Percentiles rank a stretch among this genome's conserved stretches.
Conservation (phyloP, 2,888 invertebrate species). For the Xylophagus ater region DNA sequence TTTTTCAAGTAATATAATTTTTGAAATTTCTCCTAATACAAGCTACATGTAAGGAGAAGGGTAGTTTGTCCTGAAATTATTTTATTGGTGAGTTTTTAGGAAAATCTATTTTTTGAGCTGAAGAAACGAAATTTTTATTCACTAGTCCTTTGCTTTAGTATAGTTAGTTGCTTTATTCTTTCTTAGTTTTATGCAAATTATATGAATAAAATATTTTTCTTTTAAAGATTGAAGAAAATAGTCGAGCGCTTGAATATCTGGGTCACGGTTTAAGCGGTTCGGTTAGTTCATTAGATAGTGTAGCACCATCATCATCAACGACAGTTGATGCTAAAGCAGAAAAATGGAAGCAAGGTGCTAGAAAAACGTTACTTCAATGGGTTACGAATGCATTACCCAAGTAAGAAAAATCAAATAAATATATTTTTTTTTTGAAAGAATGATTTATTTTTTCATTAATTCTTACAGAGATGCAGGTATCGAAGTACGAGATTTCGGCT, state of each 20-base stretch:
- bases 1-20: conserved; percentile 4
- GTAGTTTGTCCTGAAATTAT: conserved; percentile 10
- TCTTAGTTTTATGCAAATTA: background rate
- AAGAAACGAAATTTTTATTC: no score
- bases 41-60: conserved; percentile 15
- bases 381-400: conserved; percentile 83
- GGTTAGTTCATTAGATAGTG: conserved; percentile 71
- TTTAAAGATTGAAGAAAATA: conserved; percentile 85
- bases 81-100: conserved; percentile 13
- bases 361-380: conserved; percentile 87
- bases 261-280: conserved; percentile 69
- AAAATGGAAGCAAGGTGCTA: conserved; percentile 79
- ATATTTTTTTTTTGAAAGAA: background rate
- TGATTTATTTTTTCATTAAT: conserved; percentile 6
- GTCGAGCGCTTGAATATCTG: conserved; percentile 75
- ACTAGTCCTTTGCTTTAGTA: no score
- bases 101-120: background rate
- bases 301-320: conserved; percentile 49
- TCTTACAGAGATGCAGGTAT: conserved; percentile 66
- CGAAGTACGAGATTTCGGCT: conserved; percentile 85
- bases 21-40: conserved; percentile 14
- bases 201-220: background rate
- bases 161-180: conserved; percentile 4
- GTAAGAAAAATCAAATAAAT: conserved; percentile 38
- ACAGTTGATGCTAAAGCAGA: conserved; percentile 46